Conservation (phyloP, 2,888 invertebrate species). For the Aphidoletes aphidimyza region DNA sequence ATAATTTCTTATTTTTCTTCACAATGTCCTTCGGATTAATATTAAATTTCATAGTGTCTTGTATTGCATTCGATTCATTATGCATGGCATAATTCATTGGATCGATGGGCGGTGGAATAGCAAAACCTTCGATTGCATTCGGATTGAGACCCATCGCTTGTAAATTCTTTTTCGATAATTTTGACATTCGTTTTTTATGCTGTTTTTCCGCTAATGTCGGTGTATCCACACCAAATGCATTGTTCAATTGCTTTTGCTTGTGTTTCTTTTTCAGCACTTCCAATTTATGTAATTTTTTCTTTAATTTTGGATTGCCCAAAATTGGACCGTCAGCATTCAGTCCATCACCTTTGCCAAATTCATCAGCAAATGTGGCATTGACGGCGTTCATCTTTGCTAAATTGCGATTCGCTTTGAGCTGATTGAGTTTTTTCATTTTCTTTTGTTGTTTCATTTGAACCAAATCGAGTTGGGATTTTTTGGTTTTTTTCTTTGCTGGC, state of each 20-base stretch:
- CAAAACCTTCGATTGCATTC: slow-evolving; percentile 31
- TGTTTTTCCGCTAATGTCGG: background rate
- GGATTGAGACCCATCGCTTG: slow-evolving; percentile 22
- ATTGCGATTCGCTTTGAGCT: background rate
- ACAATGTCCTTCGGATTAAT: slow-evolving; percentile 65
- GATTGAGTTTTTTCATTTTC: slow-evolving; percentile 23
- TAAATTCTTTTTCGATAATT: slow-evolving; percentile 41
- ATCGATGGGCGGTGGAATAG: background rate
- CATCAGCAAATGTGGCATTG: background rate
- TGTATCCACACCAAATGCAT: background rate
- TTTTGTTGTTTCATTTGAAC: background rate
- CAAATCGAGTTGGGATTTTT: background rate
- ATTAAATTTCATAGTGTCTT: slow-evolving; percentile 59
- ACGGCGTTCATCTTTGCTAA: background rate
- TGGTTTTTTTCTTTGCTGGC: background rate
- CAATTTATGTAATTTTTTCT: background rate
- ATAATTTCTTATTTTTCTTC: slow-evolving; percentile 73
- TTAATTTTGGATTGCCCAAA: background rate
- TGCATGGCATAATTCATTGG: background rate
- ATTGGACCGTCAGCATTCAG: slow-evolving; percentile 28
- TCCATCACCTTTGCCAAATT: slow-evolving; percentile 65
- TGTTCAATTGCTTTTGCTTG: background rate
- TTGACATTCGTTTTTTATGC: slow-evolving; percentile 22
- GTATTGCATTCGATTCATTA: background rate
- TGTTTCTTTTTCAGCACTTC: background rate